Evolutionary conservation across 2,113 vertebrate genomes (phyloP), one percentile per base, ranked within the genome.

Genomic region (Pungitius pungitius): DNA sequence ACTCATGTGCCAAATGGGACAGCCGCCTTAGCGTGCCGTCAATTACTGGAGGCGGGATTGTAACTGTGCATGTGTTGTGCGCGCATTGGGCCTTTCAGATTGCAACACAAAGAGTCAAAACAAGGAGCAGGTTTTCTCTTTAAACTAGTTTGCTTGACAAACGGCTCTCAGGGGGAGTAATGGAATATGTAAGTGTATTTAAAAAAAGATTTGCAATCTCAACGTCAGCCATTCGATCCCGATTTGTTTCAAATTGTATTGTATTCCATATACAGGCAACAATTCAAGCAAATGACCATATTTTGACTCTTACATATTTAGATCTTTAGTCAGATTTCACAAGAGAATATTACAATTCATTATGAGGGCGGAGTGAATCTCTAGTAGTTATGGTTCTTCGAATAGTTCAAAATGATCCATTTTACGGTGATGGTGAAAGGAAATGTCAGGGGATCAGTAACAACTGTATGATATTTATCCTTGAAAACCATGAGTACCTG

Each of bases 131-230:
- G 18, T 42, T 71, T 43, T 45, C 20, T 20, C 42, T 62, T 39
- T 49, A 59, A 66, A 51, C 27, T 71, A 6, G 63, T 39, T 18
- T 9, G 22, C 14, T 8, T 8, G 40, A 55, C 30, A 47, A 66
- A 59, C 5, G 15, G 33, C 20, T 72, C 42, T 69, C 33, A n/a
- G 42, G 17, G 30, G 37, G 58, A 72, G 39, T 69, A n/a, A 66
- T 39, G 69, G 43, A 57, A 77, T 72, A 62, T 64, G 37, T 58
- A 47, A 56, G 64, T 54, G 20, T 43, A 11, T 73, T 66, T 67
- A 27, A 73, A 69, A 69, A 22, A 2, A 51, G 56, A 52, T 15
- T 78, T 65, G 51, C 51, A 72, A 22, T 74, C 20, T 22, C 76
- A 59, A 1, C 58, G 20, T 45, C 17, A 39, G 33, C 15, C 39